Evolutionary conservation across 2,797 vertebrate species (phyloP).

Genomic region (Typhlichthys subterraneus): DNA sequence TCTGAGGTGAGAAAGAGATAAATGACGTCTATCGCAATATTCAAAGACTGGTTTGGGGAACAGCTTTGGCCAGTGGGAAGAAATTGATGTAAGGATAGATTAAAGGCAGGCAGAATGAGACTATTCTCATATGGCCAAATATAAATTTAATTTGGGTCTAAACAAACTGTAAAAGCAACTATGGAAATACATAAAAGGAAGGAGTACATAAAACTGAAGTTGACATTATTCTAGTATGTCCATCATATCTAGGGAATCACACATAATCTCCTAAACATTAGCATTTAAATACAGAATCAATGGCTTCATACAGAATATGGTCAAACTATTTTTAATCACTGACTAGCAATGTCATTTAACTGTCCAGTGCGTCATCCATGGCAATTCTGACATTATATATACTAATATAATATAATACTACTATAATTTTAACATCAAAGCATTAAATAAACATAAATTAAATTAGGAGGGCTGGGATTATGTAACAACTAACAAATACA

Average conservation of each 20-base stretch:
- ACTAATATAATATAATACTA: too few species aligned
- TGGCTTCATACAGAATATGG: too few species aligned
- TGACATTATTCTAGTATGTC: background rate
- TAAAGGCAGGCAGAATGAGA: too few species aligned
- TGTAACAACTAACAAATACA: slow-evolving; percentile 74
- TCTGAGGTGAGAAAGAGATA: slow-evolving; percentile 21
- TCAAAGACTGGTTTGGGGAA: slow-evolving; percentile 7
- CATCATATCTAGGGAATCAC: background rate
- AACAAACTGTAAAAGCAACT: too few species aligned
- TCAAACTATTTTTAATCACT: too few species aligned
- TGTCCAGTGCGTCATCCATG: slow-evolving; percentile 23
- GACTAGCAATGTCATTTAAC: background rate
- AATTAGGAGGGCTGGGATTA: slow-evolving; percentile 42
- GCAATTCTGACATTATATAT: slow-evolving; percentile 4
- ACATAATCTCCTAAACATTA: background rate
- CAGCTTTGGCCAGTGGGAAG: background rate
- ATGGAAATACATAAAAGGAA: too few species aligned
- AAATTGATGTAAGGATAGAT: background rate
- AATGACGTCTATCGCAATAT: slow-evolving; percentile 17
- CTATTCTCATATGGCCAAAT: too few species aligned
- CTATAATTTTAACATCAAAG: background rate
- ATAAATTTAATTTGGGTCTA: too few species aligned
- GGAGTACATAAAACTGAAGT: too few species aligned
- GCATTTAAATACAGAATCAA: too few species aligned
- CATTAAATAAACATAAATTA: too few species aligned